Conservation (phyloP, 2,113 vertebrate species). For the Nerophis ophidion region DNA sequence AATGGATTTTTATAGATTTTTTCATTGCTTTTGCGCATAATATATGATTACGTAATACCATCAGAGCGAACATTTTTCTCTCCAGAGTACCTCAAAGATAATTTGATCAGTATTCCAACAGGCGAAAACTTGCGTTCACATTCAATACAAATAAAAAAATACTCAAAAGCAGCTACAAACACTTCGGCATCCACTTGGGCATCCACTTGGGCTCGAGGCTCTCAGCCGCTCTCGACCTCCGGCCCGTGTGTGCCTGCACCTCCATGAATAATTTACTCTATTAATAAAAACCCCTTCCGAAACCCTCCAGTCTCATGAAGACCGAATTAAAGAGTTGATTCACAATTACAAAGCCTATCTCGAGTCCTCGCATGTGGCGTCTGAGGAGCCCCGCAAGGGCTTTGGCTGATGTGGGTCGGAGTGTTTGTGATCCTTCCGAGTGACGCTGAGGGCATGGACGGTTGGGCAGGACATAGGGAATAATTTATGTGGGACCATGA, state of each 20-base stretch:
- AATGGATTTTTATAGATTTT: no score
- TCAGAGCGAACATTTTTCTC: no score
- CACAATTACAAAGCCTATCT: constrained; percentile 66
- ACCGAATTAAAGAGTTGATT: constrained; percentile 71
- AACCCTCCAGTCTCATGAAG: constrained; percentile 59
- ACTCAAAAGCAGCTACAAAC: constrained; percentile 29
- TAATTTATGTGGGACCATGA: constrained; percentile 1
- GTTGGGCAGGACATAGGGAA: background rate
- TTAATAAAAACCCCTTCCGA: constrained; percentile 65
- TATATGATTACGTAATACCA: no score
- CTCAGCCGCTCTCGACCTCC: constrained; percentile 59
- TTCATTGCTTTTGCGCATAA: no score
- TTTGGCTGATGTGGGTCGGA: constrained; percentile 16
- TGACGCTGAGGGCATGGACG: constrained; percentile 25
- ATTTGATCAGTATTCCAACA: constrained; percentile 15
- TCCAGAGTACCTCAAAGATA: background rate
- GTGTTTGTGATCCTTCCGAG: constrained; percentile 38
- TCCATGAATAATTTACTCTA: constrained; percentile 71
- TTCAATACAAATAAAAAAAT: constrained; percentile 32
- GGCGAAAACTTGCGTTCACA: constrained; percentile 16
- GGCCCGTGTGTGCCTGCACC: constrained; percentile 46
- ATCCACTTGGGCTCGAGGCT: constrained; percentile 27
- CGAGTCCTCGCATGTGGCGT: constrained; percentile 31
- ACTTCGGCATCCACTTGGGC: constrained; percentile 40
- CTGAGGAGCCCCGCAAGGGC: constrained; percentile 35